Base-by-base conservation (phyloP, 2,797 vertebrate species). In the Danio aesculapii region DNA sequence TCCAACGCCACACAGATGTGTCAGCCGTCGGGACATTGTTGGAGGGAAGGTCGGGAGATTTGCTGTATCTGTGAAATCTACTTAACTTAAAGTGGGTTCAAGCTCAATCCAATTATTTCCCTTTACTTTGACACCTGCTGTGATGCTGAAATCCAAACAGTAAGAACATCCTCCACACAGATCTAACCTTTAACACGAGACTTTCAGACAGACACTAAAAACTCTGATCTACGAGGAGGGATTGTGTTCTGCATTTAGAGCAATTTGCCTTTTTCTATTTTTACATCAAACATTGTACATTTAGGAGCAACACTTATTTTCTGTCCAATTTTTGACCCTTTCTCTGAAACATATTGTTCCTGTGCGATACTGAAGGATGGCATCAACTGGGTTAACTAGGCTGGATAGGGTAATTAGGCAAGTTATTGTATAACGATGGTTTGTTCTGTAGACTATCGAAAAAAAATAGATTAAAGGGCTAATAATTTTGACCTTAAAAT, bases 21-120 rank as follows among this genome's bases (percentile, higher is more conserved):
- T 44, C 49, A 41, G 47, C 69, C 62, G 30, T 6, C 52, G 12
- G 11, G 11, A 63, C 17, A 13, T 41, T 43, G 39, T 49, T 63
- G 30, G 41, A 75, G n/a, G n/a, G 49, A 30, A 44, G 66, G 61
- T 61, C 61, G 69, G 61, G 53, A 83, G 81, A 83, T 81, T 76
- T 83, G 78, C 79, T 47, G 70, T 76, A 84, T 81, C 66, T 84
- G 84, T 66, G 46, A 85, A 85, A 84, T 88, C 78, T 82, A 53
- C 67, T 83, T 79, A 79, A 84, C 63, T 43, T 77, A 76, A 79
- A 83, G 52, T 19, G 81, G 39, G 50, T 43, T 41, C 62, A 81
- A 74, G 80, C 68, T 62, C 57, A 83, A 86, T 79, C 83, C 81
- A 75, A 77, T 83, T 82, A 87, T 72, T 68, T 50, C 21, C 21